Evolutionary conservation across 2,797 vertebrate species (phyloP), one percentile per base, ranked within the genome.

Genomic region (Chloroceryle inda): DNA sequence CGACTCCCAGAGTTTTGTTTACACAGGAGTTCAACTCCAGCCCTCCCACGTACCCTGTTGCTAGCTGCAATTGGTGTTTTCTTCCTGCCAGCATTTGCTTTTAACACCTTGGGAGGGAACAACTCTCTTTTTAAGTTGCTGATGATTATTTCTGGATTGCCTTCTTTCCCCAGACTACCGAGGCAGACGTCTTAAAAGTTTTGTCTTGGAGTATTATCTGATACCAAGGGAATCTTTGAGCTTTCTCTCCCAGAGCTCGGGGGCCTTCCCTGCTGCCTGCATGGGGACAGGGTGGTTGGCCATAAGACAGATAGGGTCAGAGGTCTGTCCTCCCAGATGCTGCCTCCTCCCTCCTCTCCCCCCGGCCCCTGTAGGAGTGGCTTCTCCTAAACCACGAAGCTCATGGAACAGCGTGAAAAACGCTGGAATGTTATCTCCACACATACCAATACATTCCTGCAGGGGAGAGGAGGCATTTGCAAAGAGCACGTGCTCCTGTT

Each of bases 31-130:
- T 15, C 13, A 61, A 6, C 15, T 10, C 12, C 7, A 14, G 3
- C 11, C 52, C 16, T 71, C 37, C 38, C 4, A 2, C 21, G 6
- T 21, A 4, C 0, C 1, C 22, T 52, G 3, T 15, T 1, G 0
- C 42, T 19, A n/a, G 16, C 24, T 45, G 31, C 9, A 24, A 7
- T 1, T 7, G 11, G 20, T 52, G 31, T 47, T 72, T 86, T 71
- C 20, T 53, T 40, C 27, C 16, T 1, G 5, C 29, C 18, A 50
- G 13, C 1, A 0, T 44, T 83, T 83, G 31, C 44, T 38, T 69
- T 0, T 35, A 10, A 37, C 20, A 17, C 49, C 22, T 66, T 35
- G 13, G 13, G n/a, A 38, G 42, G 21, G 37, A 6, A 55, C 61
- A 49, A 37, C 15, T 13, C 31, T 9, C 24, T 13, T 29, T 58